phyloP scores from a whole-genome alignment of 1,140 invertebrate species.

The Gonatopus flavifemur region DNA sequence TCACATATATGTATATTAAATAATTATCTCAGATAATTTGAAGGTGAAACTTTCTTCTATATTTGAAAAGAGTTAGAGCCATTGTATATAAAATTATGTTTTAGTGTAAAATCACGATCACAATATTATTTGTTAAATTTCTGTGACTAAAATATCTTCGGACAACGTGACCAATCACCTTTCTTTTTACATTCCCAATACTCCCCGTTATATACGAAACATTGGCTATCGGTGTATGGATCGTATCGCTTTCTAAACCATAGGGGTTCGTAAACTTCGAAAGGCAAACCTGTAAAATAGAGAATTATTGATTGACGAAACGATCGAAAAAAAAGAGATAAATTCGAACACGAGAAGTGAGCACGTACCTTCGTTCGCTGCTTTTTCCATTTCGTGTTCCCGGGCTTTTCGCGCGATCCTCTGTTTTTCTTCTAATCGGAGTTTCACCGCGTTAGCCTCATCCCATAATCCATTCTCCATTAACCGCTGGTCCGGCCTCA shows the following conservation, averaged over 20 bases:
- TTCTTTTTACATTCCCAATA: slow-evolving; percentile 94
- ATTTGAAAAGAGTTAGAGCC: slow-evolving; percentile 10
- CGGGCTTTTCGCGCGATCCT: slow-evolving; percentile 69
- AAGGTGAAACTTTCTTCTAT: slow-evolving; percentile 3
- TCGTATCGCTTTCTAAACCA: slow-evolving; percentile 92
- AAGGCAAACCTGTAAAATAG: slow-evolving; percentile 66
- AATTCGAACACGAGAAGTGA: background rate
- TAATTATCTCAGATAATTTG: slow-evolving; percentile 14
- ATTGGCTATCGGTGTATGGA: slow-evolving; percentile 74
- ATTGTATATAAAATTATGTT: slow-evolving; percentile 21
- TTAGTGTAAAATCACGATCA: slow-evolving; percentile 26
- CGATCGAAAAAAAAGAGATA: slow-evolving; percentile 5
- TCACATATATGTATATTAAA: slow-evolving; percentile 25
- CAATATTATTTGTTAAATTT: slow-evolving; percentile 25
- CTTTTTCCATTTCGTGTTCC: slow-evolving; percentile 78
- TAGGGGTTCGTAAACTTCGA: slow-evolving; percentile 76
- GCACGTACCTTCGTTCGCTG: slow-evolving; percentile 68
- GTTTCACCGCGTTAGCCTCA: slow-evolving; percentile 91
- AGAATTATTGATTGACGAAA: background rate
- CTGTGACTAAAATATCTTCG: slow-evolving; percentile 81
- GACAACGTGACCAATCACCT: slow-evolving; percentile 88
- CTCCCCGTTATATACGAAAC: slow-evolving; percentile 82
- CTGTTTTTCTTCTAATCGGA: slow-evolving; percentile 94
- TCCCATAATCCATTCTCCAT: slow-evolving; percentile 98
- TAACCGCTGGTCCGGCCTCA: slow-evolving; percentile 91